A percentile compares a stretch with the other conserved stretches of the same genome.
These are phyloP conservation scores for Linepithema humile DNA, from an alignment of 1,140 invertebrate species.

Conservation along the genomic window DNA sequence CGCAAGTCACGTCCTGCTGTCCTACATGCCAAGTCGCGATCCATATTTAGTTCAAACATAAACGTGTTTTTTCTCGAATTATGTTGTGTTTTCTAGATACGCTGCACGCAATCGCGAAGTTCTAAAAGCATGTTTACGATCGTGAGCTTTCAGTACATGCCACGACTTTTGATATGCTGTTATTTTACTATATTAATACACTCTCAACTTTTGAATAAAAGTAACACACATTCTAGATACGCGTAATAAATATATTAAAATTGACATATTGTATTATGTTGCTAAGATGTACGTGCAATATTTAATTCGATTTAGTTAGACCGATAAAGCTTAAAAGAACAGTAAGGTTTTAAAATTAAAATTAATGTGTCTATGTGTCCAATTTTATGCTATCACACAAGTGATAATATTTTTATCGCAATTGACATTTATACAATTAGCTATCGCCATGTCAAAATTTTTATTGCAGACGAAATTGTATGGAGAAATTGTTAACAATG, in stretches of 20 bases:
- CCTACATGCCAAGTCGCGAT: constrained; percentile 12
- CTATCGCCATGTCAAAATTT: too few species aligned
- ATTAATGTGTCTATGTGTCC: too few species aligned
- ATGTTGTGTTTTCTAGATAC: constrained; percentile 26
- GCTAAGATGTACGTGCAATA: neutral
- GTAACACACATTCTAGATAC: neutral
- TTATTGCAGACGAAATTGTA: too few species aligned
- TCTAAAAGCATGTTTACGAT: constrained; percentile 12
- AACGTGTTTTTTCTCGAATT: constrained; percentile 42
- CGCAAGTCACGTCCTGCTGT: constrained; percentile 24
- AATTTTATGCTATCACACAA: too few species aligned
- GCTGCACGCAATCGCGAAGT: constrained; percentile 31
- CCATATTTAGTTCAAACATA: constrained; percentile 48
- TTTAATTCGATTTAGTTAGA: too few species aligned
- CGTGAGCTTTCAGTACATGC: constrained; percentile 4
- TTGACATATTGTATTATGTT: constrained; percentile 1
- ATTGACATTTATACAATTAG: too few species aligned
- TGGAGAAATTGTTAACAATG: too few species aligned
- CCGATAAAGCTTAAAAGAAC: too few species aligned
- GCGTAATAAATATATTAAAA: constrained; percentile 12
- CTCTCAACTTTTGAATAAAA: neutral
- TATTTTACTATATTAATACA: constrained; percentile 15
- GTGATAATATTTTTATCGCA: too few species aligned
- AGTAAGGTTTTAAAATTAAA: too few species aligned
- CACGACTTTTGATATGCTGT: neutral